Conservation (phyloP, 1,140 invertebrate genomes). For the Hycleus phaleratus region DNA sequence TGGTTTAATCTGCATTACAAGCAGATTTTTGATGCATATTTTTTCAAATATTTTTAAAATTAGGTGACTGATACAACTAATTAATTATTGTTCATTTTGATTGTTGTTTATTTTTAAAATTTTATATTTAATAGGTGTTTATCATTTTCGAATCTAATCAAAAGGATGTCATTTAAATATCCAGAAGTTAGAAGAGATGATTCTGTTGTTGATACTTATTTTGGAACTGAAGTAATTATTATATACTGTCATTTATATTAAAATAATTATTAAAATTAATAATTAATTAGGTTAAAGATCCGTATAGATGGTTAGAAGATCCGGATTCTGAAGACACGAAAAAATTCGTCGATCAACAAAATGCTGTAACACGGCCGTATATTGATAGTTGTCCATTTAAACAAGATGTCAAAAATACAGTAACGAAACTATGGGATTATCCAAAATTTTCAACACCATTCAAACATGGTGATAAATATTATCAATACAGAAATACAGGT, state of each 20-base stretch:
- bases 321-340: slow-evolving; percentile 89
- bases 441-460: slow-evolving; percentile 88
- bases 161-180: slow-evolving; percentile 47
- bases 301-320: slow-evolving; percentile 96
- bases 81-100: background rate
- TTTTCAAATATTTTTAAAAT: slow-evolving; percentile 10
- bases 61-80: background rate
- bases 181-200: slow-evolving; percentile 72
- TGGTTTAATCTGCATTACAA: slow-evolving; percentile 8
- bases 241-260: background rate
- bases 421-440: slow-evolving; percentile 93
- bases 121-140: slow-evolving; percentile 5
- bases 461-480: slow-evolving; percentile 78
- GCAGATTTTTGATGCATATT: slow-evolving; percentile 7
- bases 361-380: slow-evolving; percentile 81
- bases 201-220: slow-evolving; percentile 67
- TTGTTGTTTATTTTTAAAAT: background rate
- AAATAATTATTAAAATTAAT: slow-evolving; percentile 1
- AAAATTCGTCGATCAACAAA: slow-evolving; percentile 86
- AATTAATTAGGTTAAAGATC: slow-evolving; percentile 68
- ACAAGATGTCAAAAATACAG: slow-evolving; percentile 61
- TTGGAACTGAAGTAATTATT: slow-evolving; percentile 66
- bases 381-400: slow-evolving; percentile 69
- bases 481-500: slow-evolving; percentile 91
- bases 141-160: slow-evolving; percentile 4